Evolutionary conservation across 2,888 invertebrate species (phyloP).

Genomic region (Hetaerina titia): DNA sequence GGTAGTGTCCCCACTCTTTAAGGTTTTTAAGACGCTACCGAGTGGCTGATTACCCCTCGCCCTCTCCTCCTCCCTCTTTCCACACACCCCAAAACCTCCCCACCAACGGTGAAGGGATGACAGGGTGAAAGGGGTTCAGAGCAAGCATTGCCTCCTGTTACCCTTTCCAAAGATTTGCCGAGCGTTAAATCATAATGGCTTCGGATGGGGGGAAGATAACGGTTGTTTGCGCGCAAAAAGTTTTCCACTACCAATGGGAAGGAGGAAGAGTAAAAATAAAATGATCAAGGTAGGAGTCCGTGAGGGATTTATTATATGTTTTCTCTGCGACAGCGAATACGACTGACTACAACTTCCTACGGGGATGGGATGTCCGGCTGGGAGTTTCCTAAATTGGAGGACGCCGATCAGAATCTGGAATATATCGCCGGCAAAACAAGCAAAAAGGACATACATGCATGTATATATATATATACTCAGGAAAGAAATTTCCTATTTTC

Average conservation of each 20-base stretch:
- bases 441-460: background rate
- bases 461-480: background rate
- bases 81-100: background rate
- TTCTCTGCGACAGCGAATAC: background rate
- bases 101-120: background rate
- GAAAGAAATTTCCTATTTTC: background rate
- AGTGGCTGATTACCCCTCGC: background rate
- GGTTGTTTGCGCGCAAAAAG: conserved; percentile 4
- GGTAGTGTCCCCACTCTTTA: background rate
- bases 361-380: background rate
- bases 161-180: conserved; percentile 8
- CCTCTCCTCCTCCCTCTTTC: background rate
- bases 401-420: background rate
- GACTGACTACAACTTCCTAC: background rate
- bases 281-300: background rate
- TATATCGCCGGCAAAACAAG: background rate
- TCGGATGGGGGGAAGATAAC: background rate
- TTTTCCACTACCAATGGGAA: background rate
- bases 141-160: background rate
- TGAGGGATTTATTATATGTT: background rate
- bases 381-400: background rate
- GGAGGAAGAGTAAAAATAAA: background rate
- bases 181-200: conserved; percentile 32
- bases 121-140: background rate
- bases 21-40: background rate